These are phyloP conservation scores for Leucoptera coffeella DNA, from an alignment of 2,888 invertebrate species.

Conservation along the genomic window DNA sequence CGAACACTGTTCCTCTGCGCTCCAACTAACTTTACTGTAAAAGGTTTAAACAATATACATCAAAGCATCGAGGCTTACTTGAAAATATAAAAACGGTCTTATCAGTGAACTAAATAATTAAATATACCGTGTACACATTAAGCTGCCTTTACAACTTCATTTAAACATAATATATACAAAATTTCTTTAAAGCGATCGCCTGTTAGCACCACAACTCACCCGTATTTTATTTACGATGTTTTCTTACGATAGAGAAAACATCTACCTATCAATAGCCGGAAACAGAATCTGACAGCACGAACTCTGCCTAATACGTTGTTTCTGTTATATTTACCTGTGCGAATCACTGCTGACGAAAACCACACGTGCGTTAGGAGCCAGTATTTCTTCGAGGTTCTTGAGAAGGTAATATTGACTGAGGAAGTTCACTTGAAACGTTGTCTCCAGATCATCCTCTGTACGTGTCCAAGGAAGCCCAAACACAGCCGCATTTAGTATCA, in stretches of 20 bases:
- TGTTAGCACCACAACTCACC: too few relatives aligned
- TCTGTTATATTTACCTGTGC: conserved; percentile 60
- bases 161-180: neutral
- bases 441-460: conserved; percentile 72
- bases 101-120: neutral
- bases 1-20: conserved; percentile 16
- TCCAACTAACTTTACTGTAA: conserved; percentile 24
- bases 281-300: neutral
- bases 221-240: too few relatives aligned
- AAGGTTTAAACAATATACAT: neutral
- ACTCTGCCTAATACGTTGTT: neutral
- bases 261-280: too few relatives aligned
- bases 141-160: neutral
- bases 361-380: conserved; percentile 65
- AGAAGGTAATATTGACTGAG: conserved; percentile 75
- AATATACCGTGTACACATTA: neutral
- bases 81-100: neutral
- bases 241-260: neutral
- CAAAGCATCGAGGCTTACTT: neutral
- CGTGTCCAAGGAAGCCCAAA: conserved; percentile 67
- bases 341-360: conserved; percentile 84
- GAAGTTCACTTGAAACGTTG: conserved; percentile 82
- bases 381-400: conserved; percentile 60
- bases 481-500: conserved; percentile 77
- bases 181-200: too few relatives aligned